phyloP scores from a whole-genome alignment of 2,888 invertebrate species.

The Plebejus melissa region DNA sequence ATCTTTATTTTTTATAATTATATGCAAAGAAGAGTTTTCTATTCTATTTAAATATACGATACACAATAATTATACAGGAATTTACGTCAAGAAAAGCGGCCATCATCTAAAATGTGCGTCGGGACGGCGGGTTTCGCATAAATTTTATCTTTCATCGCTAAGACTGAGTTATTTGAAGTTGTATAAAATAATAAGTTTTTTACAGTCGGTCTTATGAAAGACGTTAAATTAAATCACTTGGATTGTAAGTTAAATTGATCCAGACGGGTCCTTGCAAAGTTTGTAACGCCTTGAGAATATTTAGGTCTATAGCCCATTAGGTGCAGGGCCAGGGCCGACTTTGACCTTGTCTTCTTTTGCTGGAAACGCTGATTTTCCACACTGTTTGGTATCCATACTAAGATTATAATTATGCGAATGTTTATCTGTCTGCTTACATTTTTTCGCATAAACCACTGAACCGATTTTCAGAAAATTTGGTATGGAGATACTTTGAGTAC shows the following conservation, averaged over 20 bases:
- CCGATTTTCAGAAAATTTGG: no score
- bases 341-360: neutral
- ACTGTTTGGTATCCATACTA: neutral
- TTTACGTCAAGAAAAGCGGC: neutral
- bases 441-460: no score
- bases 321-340: neutral
- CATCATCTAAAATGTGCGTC: slow-evolving; percentile 4
- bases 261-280: slow-evolving; percentile 4
- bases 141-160: slow-evolving; percentile 11
- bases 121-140: neutral
- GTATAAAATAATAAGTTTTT: slow-evolving; percentile 22
- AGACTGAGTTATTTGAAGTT: slow-evolving; percentile 14
- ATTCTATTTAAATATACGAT: neutral
- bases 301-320: neutral
- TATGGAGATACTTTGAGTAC: no score
- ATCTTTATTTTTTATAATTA: no score
- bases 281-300: slow-evolving; percentile 2
- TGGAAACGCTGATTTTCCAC: neutral
- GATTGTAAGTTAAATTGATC: slow-evolving; percentile 18
- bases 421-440: no score
- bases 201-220: slow-evolving; percentile 19
- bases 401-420: no score
- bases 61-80: neutral
- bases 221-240: slow-evolving; percentile 26
- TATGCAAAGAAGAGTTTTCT: no score